phyloP scores from a whole-genome alignment of 2,113 vertebrate genomes.

The Psittacara wagleri region DNA sequence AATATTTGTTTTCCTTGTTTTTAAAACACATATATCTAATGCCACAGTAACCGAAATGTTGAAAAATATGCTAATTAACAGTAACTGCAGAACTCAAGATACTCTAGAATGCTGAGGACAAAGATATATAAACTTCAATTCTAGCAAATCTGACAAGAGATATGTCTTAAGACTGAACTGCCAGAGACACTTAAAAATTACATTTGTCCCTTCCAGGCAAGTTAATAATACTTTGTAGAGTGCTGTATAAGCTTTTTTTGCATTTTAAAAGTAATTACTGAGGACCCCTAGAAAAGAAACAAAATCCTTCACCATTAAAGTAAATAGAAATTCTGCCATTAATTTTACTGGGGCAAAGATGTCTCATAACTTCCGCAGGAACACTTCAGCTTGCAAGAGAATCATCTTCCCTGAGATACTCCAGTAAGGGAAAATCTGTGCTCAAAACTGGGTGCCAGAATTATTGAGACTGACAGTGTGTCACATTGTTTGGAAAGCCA shows the following conservation, averaged over 20 bases:
- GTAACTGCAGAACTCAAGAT: neutral
- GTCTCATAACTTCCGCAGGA: neutral
- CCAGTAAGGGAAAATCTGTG: neutral
- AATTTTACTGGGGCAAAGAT: neutral
- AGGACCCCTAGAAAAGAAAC: neutral
- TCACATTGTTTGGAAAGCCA: neutral
- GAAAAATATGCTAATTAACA: neutral
- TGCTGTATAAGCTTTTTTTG: neutral
- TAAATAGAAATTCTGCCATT: neutral
- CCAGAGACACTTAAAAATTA: neutral
- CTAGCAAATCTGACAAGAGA: neutral
- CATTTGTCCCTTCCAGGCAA: neutral
- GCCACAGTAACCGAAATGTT: neutral
- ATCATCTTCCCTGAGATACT: neutral
- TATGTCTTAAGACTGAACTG: neutral
- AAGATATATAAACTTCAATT: neutral
- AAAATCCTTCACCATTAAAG: neutral
- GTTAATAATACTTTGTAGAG: neutral
- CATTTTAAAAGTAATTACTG: neutral
- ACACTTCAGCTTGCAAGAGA: neutral
- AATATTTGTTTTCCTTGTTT: neutral
- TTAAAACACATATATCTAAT: neutral
- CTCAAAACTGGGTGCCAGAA: neutral
- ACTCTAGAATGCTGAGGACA: neutral
- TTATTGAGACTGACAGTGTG: neutral